phyloP scores from a whole-genome alignment of 2,113 vertebrate genomes.

The Spermophilus dauricus region DNA sequence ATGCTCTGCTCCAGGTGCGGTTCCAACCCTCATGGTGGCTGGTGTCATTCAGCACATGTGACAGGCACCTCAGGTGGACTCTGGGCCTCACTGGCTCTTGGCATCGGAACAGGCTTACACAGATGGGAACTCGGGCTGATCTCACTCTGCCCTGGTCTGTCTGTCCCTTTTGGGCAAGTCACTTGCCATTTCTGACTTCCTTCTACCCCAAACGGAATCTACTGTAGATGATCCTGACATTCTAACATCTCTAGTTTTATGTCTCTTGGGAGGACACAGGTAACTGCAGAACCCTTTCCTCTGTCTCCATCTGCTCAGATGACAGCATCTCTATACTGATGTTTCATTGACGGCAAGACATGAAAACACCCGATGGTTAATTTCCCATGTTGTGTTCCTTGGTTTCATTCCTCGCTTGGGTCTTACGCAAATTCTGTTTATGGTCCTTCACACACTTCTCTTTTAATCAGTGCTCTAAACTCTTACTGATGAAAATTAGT shows the following conservation, averaged over 20 bases:
- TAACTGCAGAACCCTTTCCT: background rate
- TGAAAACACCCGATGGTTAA: too few relatives aligned
- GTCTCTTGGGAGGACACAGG: background rate
- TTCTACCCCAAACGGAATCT: background rate
- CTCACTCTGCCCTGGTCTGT: background rate
- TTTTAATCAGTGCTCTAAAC: too few relatives aligned
- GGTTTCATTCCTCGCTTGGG: too few relatives aligned
- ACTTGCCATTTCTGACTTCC: background rate
- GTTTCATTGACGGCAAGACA: background rate
- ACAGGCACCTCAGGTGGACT: too few relatives aligned
- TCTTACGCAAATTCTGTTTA: too few relatives aligned
- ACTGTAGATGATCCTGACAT: background rate
- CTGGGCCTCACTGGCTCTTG: too few relatives aligned
- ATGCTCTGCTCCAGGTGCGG: too few relatives aligned
- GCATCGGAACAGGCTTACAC: background rate
- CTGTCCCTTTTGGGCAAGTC: background rate
- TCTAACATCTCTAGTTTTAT: background rate
- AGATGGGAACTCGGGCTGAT: too few relatives aligned
- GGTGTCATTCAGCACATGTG: too few relatives aligned
- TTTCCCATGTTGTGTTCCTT: background rate
- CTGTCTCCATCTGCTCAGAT: accelerated
- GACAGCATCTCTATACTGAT: background rate
- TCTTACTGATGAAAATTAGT: background rate
- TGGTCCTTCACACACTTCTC: too few relatives aligned
- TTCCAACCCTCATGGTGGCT: too few relatives aligned